Percentiles rank a stretch among this genome's conserved stretches.
Evolutionary conservation across 2,888 invertebrate genomes (phyloP).

Genomic region (Cephus pygmeus): DNA sequence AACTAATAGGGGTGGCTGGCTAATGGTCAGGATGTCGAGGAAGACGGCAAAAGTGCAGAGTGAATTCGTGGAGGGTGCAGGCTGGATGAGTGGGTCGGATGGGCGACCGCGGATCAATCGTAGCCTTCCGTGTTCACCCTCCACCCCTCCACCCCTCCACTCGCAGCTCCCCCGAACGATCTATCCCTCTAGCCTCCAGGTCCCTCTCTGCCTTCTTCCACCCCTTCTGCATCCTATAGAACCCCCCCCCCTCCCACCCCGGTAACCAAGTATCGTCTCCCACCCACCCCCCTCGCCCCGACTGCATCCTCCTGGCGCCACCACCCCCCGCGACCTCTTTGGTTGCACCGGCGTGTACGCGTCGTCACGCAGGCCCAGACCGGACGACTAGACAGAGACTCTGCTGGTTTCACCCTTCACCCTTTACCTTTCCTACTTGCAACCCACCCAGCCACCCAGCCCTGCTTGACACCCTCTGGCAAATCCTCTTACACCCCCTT

Average conservation of each 20-base stretch:
- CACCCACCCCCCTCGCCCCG: conserved; percentile 44
- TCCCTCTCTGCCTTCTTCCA: conserved; percentile 71
- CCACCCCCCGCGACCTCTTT: conserved; percentile 36
- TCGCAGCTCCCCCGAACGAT: conserved; percentile 41
- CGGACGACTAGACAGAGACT: conserved; percentile 24
- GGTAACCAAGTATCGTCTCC: conserved; percentile 19
- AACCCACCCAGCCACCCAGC: not conserved
- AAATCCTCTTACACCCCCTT: conserved; percentile 11
- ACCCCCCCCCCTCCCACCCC: not conserved
- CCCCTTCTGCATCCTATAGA: conserved; percentile 56
- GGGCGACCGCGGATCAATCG: conserved; percentile 63
- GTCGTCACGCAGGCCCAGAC: conserved; percentile 62
- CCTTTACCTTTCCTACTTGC: conserved; percentile 2
- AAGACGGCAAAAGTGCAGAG: conserved; percentile 47
- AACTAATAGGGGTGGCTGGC: conserved; percentile 38
- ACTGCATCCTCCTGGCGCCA: conserved; percentile 30
- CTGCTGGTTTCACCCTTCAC: not conserved
- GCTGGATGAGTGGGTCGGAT: conserved; percentile 27
- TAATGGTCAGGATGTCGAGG: conserved; percentile 39
- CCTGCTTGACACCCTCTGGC: not conserved
- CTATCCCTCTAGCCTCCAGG: conserved; percentile 64
- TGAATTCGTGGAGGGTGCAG: conserved; percentile 54
- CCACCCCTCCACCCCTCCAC: conserved; percentile 31
- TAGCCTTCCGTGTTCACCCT: conserved; percentile 56
- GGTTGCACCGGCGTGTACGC: conserved; percentile 55